Conservation (phyloP, 2,888 invertebrate species). For the Plusia festucae region DNA sequence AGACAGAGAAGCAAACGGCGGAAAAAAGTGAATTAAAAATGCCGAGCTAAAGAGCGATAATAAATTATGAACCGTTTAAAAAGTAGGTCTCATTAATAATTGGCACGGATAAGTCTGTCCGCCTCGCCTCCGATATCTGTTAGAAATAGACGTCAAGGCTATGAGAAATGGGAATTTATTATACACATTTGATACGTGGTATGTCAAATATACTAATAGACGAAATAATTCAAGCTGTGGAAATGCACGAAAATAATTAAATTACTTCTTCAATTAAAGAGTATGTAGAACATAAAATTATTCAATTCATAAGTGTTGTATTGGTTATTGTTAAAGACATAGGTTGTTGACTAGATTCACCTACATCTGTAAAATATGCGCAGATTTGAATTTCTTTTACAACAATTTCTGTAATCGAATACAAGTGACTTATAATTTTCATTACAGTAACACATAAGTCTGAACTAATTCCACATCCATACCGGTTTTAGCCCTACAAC, state of each 20-base stretch:
- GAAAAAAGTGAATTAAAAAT: neutral
- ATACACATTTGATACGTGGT: neutral
- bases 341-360: too few relatives aligned
- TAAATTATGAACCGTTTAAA: neutral
- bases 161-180: neutral
- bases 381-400: too few relatives aligned
- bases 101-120: neutral
- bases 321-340: too few relatives aligned
- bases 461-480: neutral
- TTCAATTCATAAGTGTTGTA: too few relatives aligned
- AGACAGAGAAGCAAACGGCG: neutral
- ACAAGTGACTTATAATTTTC: too few relatives aligned
- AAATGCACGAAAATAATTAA: too few relatives aligned
- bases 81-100: conserved; percentile 1
- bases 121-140: neutral
- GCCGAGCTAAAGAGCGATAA: neutral
- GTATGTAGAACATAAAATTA: too few relatives aligned
- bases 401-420: too few relatives aligned
- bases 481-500: neutral
- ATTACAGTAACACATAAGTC: neutral
- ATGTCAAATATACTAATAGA: too few relatives aligned
- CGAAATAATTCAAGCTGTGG: too few relatives aligned
- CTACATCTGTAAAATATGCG: too few relatives aligned
- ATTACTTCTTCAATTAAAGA: too few relatives aligned
- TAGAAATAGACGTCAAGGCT: neutral